Base-by-base conservation (phyloP, 2,888 invertebrate genomes). In the Bibio marci region DNA sequence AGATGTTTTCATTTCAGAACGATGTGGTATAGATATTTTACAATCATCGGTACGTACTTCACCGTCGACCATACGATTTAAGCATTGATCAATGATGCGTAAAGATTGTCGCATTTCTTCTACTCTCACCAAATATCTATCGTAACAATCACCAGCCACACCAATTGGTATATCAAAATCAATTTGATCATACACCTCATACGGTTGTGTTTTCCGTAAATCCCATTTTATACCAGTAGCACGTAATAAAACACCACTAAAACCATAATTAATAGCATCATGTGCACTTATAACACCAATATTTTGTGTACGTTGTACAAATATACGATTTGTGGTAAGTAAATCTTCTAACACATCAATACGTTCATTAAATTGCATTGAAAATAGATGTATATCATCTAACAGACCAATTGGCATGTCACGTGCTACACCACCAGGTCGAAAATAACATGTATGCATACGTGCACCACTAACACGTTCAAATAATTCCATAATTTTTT, bases 181-280 rank as follows among this genome's bases (percentile, higher is more conserved):
- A 38, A 88, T 65, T 45, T 76, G 62, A 46, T 78, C 77, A 52
- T 90, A 90, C 4, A 76, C 78, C 55, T 88, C 88, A 53, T 90
- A 91, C 0, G 90, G 90, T 49, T 76, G 72, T 8, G 70, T 59
- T 55, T 87, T 82, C 26, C 90, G 67, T 22, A 91, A 51, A 56
- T 91, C 90, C 85, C 87, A 91, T 57, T 86, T 86, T 28, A 90
- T 70, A 37, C 90, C 91, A 3, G 78, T 72, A 13, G 75, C 76
- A 42, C 90, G 68, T 38, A 91, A 56, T 73, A 88, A 81, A 1
- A 80, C 76, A 14, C 81, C 82, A 46, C 70, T 73, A 53, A 49
- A 81, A 4, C 83, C 83, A 47, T 66, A 67, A 52, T 76, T 76
- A 11, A 88, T 59, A 1, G 87, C 88, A 43, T 86, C 80, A 44